Percentiles rank a stretch among this genome's conserved stretches.
phyloP scores from a whole-genome alignment of 2,888 invertebrate genomes.

The Myopa tessellatipennis region DNA sequence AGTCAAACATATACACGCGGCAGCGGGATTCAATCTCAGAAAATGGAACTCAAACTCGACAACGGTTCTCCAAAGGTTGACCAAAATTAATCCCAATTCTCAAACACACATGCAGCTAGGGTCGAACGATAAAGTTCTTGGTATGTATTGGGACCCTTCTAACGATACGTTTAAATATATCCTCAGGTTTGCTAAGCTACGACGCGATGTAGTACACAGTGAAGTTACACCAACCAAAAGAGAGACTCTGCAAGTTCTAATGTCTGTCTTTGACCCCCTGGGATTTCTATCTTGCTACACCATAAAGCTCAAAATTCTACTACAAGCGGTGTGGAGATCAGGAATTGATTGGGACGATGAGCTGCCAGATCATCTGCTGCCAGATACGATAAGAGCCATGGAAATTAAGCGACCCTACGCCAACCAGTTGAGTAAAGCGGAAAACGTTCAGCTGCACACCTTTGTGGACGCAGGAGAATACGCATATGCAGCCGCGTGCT shows the following conservation, averaged over 20 bases:
- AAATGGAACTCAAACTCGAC: slow-evolving; percentile 40
- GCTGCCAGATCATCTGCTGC: slow-evolving; percentile 27
- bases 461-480: no score
- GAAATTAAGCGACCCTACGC: slow-evolving; percentile 45
- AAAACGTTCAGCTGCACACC: no score
- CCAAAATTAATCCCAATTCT: neutral
- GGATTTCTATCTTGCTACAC: slow-evolving; percentile 45
- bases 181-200: no score
- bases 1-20: slow-evolving; percentile 33
- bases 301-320: slow-evolving; percentile 41
- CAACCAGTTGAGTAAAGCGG: neutral
- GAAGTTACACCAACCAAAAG: no score
- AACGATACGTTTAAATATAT: no score
- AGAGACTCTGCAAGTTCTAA: no score
- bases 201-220: no score
- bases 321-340: slow-evolving; percentile 48
- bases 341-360: slow-evolving; percentile 45
- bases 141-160: slow-evolving; percentile 44
- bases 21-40: slow-evolving; percentile 16
- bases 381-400: slow-evolving; percentile 37
- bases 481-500: no score
- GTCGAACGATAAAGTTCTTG: slow-evolving; percentile 37
- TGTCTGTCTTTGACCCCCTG: no score
- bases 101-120: slow-evolving; percentile 36
- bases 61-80: neutral